A percentile compares a stretch with the other conserved stretches of the same genome.
These are phyloP conservation scores for Stratiomys singularior DNA, from an alignment of 2,888 invertebrate species.

Conservation along the genomic window DNA sequence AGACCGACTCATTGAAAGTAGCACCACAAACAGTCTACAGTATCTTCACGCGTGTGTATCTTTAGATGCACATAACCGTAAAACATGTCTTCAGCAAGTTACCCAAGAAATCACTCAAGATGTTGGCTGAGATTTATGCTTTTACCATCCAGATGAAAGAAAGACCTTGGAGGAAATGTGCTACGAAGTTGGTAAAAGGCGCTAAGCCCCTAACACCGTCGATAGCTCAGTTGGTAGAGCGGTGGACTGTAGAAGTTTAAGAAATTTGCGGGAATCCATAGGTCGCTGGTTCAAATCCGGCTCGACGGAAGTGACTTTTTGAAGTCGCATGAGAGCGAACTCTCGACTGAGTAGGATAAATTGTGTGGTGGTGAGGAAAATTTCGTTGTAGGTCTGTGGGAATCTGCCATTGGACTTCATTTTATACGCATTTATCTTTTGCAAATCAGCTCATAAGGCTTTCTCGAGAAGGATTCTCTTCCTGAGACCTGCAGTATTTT, in stretches of 20 bases:
- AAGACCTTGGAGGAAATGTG: not conserved
- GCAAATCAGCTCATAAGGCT: no score
- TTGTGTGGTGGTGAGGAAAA: not conserved
- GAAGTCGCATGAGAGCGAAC: not conserved
- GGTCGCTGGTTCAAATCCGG: slow-evolving; percentile 53
- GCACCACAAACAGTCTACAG: no score
- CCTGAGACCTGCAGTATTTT: no score
- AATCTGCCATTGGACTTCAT: not conserved
- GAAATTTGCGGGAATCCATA: slow-evolving; percentile 48
- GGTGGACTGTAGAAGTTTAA: slow-evolving; percentile 47
- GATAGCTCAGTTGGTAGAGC: slow-evolving; percentile 50
- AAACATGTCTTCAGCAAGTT: no score
- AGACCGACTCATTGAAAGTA: no score
- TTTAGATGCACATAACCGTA: no score
- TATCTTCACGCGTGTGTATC: no score
- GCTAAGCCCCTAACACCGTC: not conserved
- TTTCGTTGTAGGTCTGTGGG: not conserved
- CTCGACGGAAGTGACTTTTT: slow-evolving; percentile 48
- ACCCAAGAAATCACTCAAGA: no score
- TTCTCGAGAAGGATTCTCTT: no score
- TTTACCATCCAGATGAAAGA: not conserved
- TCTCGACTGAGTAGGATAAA: no score
- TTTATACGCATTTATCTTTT: no score
- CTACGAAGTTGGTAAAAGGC: not conserved
- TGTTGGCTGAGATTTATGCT: not conserved